These are phyloP conservation scores for Protodeltote pygarga DNA, from an alignment of 2,888 invertebrate genomes.

Conservation along the genomic window DNA sequence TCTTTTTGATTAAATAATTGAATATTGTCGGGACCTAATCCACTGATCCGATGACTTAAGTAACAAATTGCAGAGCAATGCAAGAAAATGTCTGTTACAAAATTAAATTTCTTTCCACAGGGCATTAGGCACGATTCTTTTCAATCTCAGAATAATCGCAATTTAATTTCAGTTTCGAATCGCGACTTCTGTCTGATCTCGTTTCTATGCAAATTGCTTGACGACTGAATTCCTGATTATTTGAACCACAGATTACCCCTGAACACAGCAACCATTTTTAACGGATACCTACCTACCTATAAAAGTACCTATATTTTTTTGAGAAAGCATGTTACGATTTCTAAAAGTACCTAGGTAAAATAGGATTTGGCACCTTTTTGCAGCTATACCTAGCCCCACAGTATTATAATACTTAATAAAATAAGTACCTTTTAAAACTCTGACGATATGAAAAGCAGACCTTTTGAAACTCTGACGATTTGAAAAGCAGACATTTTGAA, in stretches of 20 bases:
- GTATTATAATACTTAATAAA: no score
- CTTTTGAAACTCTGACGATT: no score
- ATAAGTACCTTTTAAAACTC: no score
- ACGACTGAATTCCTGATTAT: slow-evolving; percentile 67
- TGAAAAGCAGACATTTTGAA: no score
- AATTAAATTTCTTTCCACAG: slow-evolving; percentile 64
- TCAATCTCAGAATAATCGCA: slow-evolving; percentile 68
- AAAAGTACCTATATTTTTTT: no score
- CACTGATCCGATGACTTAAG: slow-evolving; percentile 21
- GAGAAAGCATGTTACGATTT: no score
- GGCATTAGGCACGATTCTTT: slow-evolving; percentile 63
- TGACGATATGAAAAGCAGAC: no score
- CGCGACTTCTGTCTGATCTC: slow-evolving; percentile 67
- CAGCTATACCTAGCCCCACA: no score
- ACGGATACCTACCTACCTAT: no score
- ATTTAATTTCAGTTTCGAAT: slow-evolving; percentile 69
- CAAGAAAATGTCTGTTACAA: slow-evolving; percentile 58
- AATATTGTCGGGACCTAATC: neutral
- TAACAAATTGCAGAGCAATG: slow-evolving; percentile 27
- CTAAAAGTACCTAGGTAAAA: no score
- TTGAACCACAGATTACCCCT: no score
- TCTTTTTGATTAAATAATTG: neutral
- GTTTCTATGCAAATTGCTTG: slow-evolving; percentile 75
- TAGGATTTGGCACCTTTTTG: no score
- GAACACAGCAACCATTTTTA: slow-evolving; percentile 40